These are phyloP conservation scores for Cisticola juncidis DNA, from an alignment of 2,113 vertebrate genomes.

Conservation along the genomic window DNA sequence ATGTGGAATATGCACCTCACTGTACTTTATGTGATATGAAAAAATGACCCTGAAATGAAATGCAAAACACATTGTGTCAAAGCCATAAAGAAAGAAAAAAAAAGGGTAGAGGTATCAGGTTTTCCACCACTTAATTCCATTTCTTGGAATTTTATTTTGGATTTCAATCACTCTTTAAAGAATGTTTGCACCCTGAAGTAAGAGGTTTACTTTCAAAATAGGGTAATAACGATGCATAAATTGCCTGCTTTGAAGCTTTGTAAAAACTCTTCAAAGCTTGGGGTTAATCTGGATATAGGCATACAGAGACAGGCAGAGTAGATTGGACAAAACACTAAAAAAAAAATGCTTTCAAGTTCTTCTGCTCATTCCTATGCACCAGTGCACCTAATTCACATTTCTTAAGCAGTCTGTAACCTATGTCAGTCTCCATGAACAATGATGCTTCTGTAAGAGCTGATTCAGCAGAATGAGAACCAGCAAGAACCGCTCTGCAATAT, in stretches of 20 bases:
- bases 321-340: background rate
- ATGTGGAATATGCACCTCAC: background rate
- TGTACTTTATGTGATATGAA: background rate
- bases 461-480: conserved; percentile 6
- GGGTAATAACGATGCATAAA: background rate
- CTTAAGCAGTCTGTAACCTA: conserved; percentile 14
- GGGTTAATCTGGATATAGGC: conserved; percentile 10
- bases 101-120: background rate
- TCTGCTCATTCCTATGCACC: conserved; percentile 3
- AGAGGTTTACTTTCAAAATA: background rate
- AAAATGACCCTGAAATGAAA: background rate
- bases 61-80: background rate
- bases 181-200: background rate
- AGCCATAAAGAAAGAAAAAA: background rate
- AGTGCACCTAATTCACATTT: conserved; percentile 19
- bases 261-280: conserved; percentile 30
- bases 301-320: background rate
- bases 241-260: background rate
- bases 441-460: conserved; percentile 13
- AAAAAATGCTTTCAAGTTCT: background rate
- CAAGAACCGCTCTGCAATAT: background rate
- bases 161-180: background rate
- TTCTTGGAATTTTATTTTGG: background rate
- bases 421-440: conserved; percentile 37
- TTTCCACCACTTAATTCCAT: background rate